phyloP scores from a whole-genome alignment of 2,888 invertebrate species.

The Lobophora halterata region DNA sequence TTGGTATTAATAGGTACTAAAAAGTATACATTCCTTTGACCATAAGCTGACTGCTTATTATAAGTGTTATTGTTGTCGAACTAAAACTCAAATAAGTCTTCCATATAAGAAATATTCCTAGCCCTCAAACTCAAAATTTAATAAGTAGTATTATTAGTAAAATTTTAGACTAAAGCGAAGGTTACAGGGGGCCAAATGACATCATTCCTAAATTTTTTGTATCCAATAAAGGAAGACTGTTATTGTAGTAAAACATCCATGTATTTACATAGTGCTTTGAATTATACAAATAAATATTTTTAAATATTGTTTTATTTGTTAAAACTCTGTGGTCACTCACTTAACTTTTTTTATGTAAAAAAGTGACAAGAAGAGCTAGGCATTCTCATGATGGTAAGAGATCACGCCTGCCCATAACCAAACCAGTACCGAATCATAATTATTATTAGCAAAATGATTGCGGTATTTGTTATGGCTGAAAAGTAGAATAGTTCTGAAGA shows the following conservation, averaged over 20 bases:
- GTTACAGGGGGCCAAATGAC: neutral
- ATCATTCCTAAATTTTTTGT: conserved; percentile 44
- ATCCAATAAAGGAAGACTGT: conserved; percentile 52
- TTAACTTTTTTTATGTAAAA: neutral
- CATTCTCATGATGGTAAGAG: too few relatives aligned
- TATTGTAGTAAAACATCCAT: conserved; percentile 45
- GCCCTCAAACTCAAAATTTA: too few relatives aligned
- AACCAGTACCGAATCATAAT: too few relatives aligned
- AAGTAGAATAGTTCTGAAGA: too few relatives aligned
- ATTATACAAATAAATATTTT: conserved; percentile 52
- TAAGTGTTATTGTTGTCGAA: conserved; percentile 12
- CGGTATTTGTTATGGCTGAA: too few relatives aligned
- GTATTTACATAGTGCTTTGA: conserved; percentile 47
- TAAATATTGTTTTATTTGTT: conserved; percentile 42
- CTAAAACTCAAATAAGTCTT: conserved; percentile 9
- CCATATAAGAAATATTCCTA: conserved; percentile 11
- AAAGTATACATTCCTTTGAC: conserved; percentile 24
- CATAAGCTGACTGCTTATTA: conserved; percentile 15
- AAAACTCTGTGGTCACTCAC: neutral
- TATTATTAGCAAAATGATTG: too few relatives aligned
- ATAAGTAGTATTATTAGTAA: neutral
- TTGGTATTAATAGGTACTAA: conserved; percentile 19
- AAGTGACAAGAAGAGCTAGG: too few relatives aligned
- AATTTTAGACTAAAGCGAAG: conserved; percentile 2
- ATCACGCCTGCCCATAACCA: too few relatives aligned